A percentile compares a stretch with the other conserved stretches of the same genome.
Evolutionary conservation across 2,113 vertebrate species (phyloP).

Genomic region (Neodontobutis hainanensis): DNA sequence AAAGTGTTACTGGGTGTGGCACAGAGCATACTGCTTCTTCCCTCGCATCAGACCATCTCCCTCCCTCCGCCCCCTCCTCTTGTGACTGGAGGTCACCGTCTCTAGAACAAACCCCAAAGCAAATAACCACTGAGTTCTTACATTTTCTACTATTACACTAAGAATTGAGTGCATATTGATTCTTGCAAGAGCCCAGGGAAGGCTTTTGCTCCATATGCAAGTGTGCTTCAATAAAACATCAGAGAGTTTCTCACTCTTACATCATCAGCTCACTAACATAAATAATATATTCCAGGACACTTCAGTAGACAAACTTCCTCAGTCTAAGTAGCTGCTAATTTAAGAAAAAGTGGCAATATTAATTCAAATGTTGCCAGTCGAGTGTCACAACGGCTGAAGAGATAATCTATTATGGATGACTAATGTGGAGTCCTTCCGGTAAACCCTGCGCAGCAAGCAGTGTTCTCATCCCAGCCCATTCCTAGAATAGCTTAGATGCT

Average conservation of each 20-base stretch:
- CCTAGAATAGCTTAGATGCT: conserved; percentile 63
- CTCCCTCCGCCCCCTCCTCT: conserved; percentile 12
- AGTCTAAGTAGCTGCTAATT: background rate
- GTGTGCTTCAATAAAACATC: conserved; percentile 65
- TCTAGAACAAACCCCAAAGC: conserved; percentile 30
- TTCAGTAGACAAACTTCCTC: conserved; percentile 14
- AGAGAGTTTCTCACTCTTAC: conserved; percentile 55
- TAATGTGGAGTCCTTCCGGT: conserved; percentile 66
- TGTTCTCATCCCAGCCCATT: conserved; percentile 58
- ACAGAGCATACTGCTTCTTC: background rate
- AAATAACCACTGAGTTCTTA: conserved; percentile 32
- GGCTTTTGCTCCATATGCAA: conserved; percentile 32
- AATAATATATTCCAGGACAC: conserved; percentile 64
- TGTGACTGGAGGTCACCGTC: conserved; percentile 27
- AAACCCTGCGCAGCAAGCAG: conserved; percentile 55
- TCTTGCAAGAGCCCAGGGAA: conserved; percentile 34
- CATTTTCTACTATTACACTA: conserved; percentile 32
- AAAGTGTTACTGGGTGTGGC: conserved; percentile 50
- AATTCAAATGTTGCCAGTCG: conserved; percentile 30
- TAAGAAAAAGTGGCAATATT: conserved; percentile 13
- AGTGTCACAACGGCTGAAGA: conserved; percentile 54
- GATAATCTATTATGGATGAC: conserved; percentile 75
- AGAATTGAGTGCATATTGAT: conserved; percentile 51
- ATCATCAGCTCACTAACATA: conserved; percentile 60
- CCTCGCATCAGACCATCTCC: conserved; percentile 10